Conservation (phyloP, 2,797 vertebrate species). For the Pseudomugil gertrudae region DNA sequence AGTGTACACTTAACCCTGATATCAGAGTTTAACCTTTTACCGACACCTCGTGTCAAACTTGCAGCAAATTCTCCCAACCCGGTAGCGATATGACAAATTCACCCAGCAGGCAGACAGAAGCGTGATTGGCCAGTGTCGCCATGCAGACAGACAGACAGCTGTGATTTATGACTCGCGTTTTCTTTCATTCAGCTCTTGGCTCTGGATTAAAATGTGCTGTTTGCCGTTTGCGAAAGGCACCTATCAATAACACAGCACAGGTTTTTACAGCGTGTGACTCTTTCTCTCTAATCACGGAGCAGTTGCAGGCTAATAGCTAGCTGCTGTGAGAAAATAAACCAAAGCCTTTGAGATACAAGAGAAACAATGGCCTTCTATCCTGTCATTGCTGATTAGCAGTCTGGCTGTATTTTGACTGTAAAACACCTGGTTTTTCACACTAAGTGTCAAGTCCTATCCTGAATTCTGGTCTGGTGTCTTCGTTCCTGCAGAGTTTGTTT, state of each 20-base stretch:
- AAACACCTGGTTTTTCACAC: conserved; percentile 66
- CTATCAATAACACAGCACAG: conserved; percentile 57
- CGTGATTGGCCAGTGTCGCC: conserved; percentile 2
- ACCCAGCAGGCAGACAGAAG: background rate
- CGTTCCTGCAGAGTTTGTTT: background rate
- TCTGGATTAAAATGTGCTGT: conserved; percentile 16
- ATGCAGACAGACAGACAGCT: conserved; percentile 11
- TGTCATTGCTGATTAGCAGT: conserved; percentile 55
- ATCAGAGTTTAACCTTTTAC: background rate
- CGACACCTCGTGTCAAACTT: background rate
- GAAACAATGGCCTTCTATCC: conserved; percentile 54
- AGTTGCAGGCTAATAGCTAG: conserved; percentile 49
- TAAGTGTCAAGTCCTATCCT: conserved; percentile 27
- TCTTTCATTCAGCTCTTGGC: conserved; percentile 24
- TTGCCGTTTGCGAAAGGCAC: conserved; percentile 10
- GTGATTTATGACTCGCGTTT: conserved; percentile 31
- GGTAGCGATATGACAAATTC: conserved; percentile 5
- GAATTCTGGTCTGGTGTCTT: conserved; percentile 5
- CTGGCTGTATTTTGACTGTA: conserved; percentile 69
- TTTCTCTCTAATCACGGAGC: conserved; percentile 67
- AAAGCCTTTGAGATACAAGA: conserved; percentile 50
- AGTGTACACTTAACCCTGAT: background rate
- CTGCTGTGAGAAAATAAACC: conserved; percentile 59
- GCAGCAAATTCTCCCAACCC: background rate
- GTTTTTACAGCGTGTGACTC: conserved; percentile 50